phyloP scores from a whole-genome alignment of 2,797 vertebrate species.

The Gadopsis marmoratus region DNA sequence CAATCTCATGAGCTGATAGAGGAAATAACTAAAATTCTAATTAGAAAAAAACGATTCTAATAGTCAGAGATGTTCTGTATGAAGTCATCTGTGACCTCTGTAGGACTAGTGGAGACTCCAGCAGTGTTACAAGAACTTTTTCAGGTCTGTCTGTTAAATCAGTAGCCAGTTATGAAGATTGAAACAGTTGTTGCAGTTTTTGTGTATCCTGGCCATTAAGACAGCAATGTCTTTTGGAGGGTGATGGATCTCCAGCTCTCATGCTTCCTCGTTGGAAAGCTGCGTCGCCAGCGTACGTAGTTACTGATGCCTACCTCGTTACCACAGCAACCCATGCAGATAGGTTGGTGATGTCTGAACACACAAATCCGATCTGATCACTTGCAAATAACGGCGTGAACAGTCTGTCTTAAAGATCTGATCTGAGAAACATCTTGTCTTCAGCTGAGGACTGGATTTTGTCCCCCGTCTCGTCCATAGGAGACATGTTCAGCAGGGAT shows the following conservation, averaged over 20 bases:
- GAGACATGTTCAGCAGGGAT: neutral
- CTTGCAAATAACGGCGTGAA: too few relatives aligned
- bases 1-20: constrained; percentile 5
- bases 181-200: too few relatives aligned
- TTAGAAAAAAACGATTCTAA: constrained; percentile 21
- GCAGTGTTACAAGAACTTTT: neutral
- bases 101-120: neutral
- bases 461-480: neutral
- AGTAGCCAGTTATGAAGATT: neutral
- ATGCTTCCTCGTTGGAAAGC: too few relatives aligned
- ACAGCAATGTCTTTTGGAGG: too few relatives aligned
- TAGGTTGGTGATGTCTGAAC: too few relatives aligned
- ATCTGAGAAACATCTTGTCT: neutral
- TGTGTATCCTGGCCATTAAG: neutral
- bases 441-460: neutral
- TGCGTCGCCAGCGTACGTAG: too few relatives aligned
- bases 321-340: too few relatives aligned
- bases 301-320: too few relatives aligned
- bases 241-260: too few relatives aligned
- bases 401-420: too few relatives aligned
- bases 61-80: constrained; percentile 16
- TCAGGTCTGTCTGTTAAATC: neutral
- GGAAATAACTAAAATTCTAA: constrained; percentile 24
- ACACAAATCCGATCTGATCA: too few relatives aligned
- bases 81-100: constrained; percentile 18